Base-by-base conservation (phyloP, 2,888 invertebrate species). In the Endotricha flammealis region DNA sequence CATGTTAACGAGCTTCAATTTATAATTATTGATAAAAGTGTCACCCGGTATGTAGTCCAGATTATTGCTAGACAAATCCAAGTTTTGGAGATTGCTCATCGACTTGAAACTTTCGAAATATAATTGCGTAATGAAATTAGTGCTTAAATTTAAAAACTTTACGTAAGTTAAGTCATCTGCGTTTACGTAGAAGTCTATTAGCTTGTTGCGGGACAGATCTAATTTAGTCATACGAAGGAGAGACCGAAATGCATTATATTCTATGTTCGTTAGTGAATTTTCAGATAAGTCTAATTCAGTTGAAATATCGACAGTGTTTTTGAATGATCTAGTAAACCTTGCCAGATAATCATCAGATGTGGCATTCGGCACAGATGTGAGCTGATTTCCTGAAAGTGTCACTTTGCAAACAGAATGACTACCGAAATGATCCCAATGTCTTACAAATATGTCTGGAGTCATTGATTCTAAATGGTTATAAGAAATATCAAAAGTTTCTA, bases 401-500 rank as follows among this genome's bases (percentile, higher is more conserved):
- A 86, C 83, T 58, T 66, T 80, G 39, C 75, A 83, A 32, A 62
- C 37, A 0, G 66, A 65, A 42, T 65, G 64, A 14, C 63, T 61
- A 2, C 46, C 53, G 6, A 81, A 63, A 47, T 83, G 82, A 1
- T 57, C 42, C 81, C 79, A 85, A 45, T 83, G 82, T 37, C 82
- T 71, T 1, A 58, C 57, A 12, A 86, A 67, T 39, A 81, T 48
- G 0, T 60, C 52, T 0, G 80, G 65, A n/a, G 64, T 64, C 12
- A 83, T 46, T 22, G 57, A 34, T 23, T 68, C 58, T 8, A 86
- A 44, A 29, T 73, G 50, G 43, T 86, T 86, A 23, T 50, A 53
- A 1, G 85, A 82, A 12, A 83, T 51, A 38, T 85, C 85, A 17
- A 85, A 79, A 0, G 78, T 82, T 56, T 79, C 69, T 27, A 86